These are phyloP conservation scores for Dendrolimus houi DNA, from an alignment of 2,888 invertebrate species.

Conservation along the genomic window DNA sequence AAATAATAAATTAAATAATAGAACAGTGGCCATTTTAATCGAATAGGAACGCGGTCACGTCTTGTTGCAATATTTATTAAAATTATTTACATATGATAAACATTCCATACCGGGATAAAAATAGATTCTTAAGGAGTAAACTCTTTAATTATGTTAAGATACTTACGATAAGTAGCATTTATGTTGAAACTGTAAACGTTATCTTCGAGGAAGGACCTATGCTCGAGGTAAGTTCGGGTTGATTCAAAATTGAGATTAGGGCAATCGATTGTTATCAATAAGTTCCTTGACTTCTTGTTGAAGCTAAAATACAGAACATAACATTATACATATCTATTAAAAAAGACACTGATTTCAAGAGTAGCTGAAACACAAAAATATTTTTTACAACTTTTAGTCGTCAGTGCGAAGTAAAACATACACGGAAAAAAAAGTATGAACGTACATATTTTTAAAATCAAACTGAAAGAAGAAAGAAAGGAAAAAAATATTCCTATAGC, in stretches of 20 bases:
- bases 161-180: constrained; percentile 46
- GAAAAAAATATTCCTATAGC: too few relatives aligned
- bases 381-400: too few relatives aligned
- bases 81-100: too few relatives aligned
- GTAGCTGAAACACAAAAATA: background rate
- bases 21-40: background rate
- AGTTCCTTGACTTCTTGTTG: constrained; percentile 22
- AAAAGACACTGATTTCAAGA: background rate
- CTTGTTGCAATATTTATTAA: too few relatives aligned
- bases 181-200: constrained; percentile 28
- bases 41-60: too few relatives aligned
- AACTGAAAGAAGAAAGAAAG: too few relatives aligned
- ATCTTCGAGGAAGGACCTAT: constrained; percentile 35
- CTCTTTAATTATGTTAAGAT: background rate
- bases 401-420: too few relatives aligned
- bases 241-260: constrained; percentile 35
- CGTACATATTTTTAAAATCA: too few relatives aligned
- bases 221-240: constrained; percentile 40
- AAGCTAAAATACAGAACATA: constrained; percentile 20
- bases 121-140: too few relatives aligned
- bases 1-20: background rate
- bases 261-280: constrained; percentile 41
- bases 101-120: too few relatives aligned
- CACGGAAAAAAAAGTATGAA: too few relatives aligned
- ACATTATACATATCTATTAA: too few relatives aligned